A percentile compares a stretch with the other conserved stretches of the same genome.
These are phyloP conservation scores for Phania funesta DNA, from an alignment of 2,888 invertebrate genomes.

Conservation along the genomic window DNA sequence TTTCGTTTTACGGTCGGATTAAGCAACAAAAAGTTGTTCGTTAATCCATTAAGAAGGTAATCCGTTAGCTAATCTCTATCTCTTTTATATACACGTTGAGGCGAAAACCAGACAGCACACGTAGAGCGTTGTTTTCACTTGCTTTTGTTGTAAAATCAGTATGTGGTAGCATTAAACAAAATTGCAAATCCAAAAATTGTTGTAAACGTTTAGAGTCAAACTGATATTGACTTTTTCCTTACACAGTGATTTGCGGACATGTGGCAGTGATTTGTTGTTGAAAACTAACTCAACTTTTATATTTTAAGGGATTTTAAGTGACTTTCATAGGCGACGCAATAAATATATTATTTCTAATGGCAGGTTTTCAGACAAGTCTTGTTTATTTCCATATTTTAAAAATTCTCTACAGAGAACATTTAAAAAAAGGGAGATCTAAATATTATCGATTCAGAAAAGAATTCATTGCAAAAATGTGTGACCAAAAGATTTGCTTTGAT, in stretches of 20 bases:
- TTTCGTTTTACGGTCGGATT: conserved; percentile 4
- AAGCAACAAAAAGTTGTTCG: conserved; percentile 33
- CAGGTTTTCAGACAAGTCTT: too few relatives aligned
- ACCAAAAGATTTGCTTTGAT: too few relatives aligned
- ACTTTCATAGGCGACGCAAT: conserved; percentile 26
- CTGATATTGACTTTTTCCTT: conserved; percentile 5
- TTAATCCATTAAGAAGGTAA: conserved; percentile 55
- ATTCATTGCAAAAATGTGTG: too few relatives aligned
- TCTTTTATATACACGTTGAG: neutral
- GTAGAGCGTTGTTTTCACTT: neutral
- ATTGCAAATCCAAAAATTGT: neutral
- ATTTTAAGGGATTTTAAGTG: conserved; percentile 14
- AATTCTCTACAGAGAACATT: too few relatives aligned
- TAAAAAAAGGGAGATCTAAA: too few relatives aligned
- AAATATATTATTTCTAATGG: neutral
- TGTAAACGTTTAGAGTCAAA: conserved; percentile 1
- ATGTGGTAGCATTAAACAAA: neutral
- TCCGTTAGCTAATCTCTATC: conserved; percentile 41
- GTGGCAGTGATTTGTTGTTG: conserved; percentile 6
- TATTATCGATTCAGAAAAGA: too few relatives aligned
- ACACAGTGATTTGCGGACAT: neutral
- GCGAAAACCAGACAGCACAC: conserved; percentile 59
- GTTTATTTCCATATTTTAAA: too few relatives aligned
- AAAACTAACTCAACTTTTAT: neutral
- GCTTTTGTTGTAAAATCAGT: conserved; percentile 7